These are phyloP conservation scores for Sigmodon hispidus DNA, from an alignment of 2,113 vertebrate genomes.

Conservation along the genomic window DNA sequence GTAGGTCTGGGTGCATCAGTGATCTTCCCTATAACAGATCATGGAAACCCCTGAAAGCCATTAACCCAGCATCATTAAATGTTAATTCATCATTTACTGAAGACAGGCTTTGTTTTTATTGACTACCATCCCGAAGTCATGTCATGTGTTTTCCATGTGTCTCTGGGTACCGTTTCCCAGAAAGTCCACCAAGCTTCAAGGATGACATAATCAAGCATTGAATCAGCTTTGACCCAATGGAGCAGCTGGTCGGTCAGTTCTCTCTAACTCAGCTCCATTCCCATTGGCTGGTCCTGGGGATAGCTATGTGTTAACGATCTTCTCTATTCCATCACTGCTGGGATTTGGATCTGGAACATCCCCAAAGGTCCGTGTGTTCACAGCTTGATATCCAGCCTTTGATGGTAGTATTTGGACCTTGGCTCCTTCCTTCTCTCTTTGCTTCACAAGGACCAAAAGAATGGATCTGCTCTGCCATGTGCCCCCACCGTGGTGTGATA, in stretches of 20 bases:
- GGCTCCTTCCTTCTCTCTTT: not conserved
- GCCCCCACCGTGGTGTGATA: no score
- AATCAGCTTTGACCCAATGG: not conserved
- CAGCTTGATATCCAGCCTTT: not conserved
- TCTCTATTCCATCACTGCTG: not conserved
- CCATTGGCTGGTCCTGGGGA: accelerated
- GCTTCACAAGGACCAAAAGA: not conserved
- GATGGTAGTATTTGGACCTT: not conserved
- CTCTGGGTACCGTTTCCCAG: not conserved
- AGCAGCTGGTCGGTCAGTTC: no score
- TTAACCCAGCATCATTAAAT: not conserved
- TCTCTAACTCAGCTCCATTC: not conserved
- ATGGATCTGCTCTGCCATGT: not conserved
- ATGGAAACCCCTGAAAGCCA: no score
- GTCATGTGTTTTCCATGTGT: not conserved
- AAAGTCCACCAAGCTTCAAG: accelerated
- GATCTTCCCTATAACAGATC: not conserved
- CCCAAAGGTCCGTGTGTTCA: not conserved
- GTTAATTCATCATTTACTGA: not conserved
- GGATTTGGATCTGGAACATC: not conserved
- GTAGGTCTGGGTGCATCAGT: not conserved
- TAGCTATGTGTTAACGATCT: not conserved
- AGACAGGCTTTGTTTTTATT: not conserved
- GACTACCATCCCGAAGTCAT: not conserved
- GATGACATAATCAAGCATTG: not conserved